A percentile compares a stretch with the other conserved stretches of the same genome.
These are phyloP conservation scores for Montipora capricornis DNA, from an alignment of 64 coral and sea anemone genomes.

Conservation along the genomic window DNA sequence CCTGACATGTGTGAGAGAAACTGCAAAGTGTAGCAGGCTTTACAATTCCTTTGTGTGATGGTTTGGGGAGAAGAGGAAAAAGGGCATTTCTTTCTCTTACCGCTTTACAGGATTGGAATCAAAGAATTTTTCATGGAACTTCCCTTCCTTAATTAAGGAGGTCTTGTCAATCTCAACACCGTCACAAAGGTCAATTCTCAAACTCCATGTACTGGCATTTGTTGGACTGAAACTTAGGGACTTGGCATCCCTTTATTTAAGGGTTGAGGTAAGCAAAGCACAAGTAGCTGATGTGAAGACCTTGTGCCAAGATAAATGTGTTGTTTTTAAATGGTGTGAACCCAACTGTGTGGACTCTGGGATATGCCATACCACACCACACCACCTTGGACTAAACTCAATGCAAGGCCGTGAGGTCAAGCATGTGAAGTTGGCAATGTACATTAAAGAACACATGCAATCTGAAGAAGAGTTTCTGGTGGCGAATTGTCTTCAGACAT, in stretches of 20 bases:
- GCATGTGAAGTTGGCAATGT: no score
- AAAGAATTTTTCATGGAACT: slow-evolving; percentile 74
- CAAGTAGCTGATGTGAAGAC: slow-evolving; percentile 46
- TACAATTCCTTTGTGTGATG: background rate
- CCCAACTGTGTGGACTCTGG: slow-evolving; percentile 55
- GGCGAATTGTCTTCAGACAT: no score
- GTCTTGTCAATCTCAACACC: slow-evolving; percentile 22
- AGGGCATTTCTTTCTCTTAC: slow-evolving; percentile 59
- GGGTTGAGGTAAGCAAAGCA: slow-evolving; percentile 30
- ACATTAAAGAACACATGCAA: no score
- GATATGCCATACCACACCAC: slow-evolving; percentile 62
- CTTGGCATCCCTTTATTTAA: background rate
- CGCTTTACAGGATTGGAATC: slow-evolving; percentile 70
- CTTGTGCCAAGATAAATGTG: background rate
- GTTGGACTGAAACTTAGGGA: no score
- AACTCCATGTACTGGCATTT: slow-evolving; percentile 18
- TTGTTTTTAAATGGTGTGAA: slow-evolving; percentile 47
- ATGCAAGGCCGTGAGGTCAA: no score
- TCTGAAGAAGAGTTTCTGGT: no score
- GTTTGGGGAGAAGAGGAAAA: slow-evolving; percentile 75
- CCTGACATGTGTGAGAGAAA: slow-evolving; percentile 26
- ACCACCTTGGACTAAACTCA: background rate
- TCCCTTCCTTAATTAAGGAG: slow-evolving; percentile 45
- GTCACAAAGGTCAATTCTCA: background rate
- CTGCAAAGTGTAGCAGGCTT: slow-evolving; percentile 19